Base-by-base conservation (phyloP, 2,797 vertebrate genomes). In the Acrossocheilus fasciatus region DNA sequence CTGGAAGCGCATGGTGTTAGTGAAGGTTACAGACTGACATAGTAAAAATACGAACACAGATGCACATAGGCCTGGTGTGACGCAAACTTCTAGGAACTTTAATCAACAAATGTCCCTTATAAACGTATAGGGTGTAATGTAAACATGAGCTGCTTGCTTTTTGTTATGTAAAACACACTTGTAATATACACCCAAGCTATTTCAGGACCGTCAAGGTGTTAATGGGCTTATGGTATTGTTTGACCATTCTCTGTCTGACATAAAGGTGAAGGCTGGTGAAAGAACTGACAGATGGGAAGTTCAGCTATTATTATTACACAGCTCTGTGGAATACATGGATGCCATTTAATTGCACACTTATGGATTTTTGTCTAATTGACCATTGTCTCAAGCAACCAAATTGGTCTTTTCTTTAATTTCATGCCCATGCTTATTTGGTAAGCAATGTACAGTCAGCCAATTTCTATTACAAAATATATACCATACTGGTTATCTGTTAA, bases 101-200 rank as follows among this genome's bases (percentile, higher is more conserved):
- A 59, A 62, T 83, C 39, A 74, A 69, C 11, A 64, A 88, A 85
- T 78, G 82, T 86, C 75, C 52, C 23, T 14, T 77, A 72, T 85
- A 86, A 86, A 89, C 81, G 72, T 80, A 87, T 76, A 45, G 9
- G 50, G 59, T 80, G 39, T 62, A 57, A 77, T 82, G 36, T 73
- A 84, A 84, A 88, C 79, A 89, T 81, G 70, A 89, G 41, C 59
- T 57, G 74, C 81, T 72, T 69, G 88, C 74, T 84, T 87, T 89
- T 83, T 85, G 85, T 87, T 84, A 86, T 66, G 85, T 54, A 70
- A 87, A 75, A 87, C 47, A 45, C 17, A 75, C 52, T 43, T 34
- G 62, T 12, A 81, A 81, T 69, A 81, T 69, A 41, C 41, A 62
- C 34, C 30, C 6, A 9, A 82, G 77, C 73, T 88, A 86, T 89